phyloP scores from a whole-genome alignment of 2,888 invertebrate genomes.

The Prosapia bicincta region DNA sequence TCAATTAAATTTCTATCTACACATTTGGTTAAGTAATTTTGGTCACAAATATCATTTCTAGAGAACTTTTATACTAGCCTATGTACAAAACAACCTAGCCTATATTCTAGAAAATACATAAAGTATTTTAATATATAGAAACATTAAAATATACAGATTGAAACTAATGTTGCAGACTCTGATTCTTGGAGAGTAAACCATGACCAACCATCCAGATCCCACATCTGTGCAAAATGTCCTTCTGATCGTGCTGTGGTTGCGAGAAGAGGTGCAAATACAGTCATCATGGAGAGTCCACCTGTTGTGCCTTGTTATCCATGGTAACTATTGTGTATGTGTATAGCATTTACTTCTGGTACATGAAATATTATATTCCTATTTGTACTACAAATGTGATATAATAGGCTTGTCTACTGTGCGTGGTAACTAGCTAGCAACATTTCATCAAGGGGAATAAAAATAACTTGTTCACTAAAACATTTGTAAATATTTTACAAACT shows the following conservation, averaged over 20 bases:
- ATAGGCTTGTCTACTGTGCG: background rate
- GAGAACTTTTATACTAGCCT: too few species aligned
- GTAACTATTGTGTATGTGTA: slow-evolving; percentile 8
- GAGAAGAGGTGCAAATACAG: slow-evolving; percentile 12
- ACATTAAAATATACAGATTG: too few species aligned
- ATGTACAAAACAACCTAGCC: too few species aligned
- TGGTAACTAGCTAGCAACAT: background rate
- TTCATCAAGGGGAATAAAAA: too few species aligned
- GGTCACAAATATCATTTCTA: too few species aligned
- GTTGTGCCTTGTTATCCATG: slow-evolving; percentile 25
- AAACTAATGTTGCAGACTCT: background rate
- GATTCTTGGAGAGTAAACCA: slow-evolving; percentile 3
- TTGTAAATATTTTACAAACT: too few species aligned
- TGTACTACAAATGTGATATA: background rate
- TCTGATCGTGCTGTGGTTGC: slow-evolving; percentile 24
- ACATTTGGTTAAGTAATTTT: too few species aligned
- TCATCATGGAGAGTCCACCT: slow-evolving; percentile 26
- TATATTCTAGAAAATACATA: too few species aligned
- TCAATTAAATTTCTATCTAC: too few species aligned
- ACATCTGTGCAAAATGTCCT: slow-evolving; percentile 22
- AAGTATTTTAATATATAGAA: too few species aligned
- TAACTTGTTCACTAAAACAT: too few species aligned
- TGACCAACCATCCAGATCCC: slow-evolving; percentile 7
- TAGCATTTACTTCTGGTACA: too few species aligned
- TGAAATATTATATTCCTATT: background rate